These are phyloP conservation scores for Sphinx pinastri DNA, from an alignment of 2,888 invertebrate genomes.

Conservation along the genomic window DNA sequence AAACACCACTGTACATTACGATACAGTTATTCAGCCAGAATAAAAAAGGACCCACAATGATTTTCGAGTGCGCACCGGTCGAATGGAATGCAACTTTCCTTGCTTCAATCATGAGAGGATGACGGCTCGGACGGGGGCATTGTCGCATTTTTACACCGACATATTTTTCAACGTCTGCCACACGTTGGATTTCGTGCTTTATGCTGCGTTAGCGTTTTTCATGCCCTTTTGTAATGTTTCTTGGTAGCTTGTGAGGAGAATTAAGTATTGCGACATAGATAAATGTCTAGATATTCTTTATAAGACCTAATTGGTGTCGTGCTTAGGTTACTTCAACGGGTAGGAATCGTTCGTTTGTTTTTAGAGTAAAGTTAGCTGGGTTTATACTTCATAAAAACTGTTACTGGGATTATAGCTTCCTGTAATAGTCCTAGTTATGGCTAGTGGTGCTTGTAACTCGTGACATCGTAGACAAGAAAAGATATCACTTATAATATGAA, in stretches of 20 bases:
- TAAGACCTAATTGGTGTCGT: background rate
- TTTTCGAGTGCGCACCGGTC: conserved; percentile 30
- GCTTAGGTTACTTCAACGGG: background rate
- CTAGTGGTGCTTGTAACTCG: too few relatives aligned
- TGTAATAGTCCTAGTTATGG: too few relatives aligned
- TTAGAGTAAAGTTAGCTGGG: background rate
- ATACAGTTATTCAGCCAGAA: background rate
- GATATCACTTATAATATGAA: too few relatives aligned
- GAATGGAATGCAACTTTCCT: conserved; percentile 65
- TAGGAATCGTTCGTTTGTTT: background rate
- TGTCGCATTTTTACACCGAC: conserved; percentile 57
- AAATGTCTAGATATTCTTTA: conserved; percentile 9
- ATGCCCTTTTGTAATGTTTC: conserved; percentile 15
- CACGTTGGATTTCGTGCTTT: conserved; percentile 25
- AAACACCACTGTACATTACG: too few relatives aligned
- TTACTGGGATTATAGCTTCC: too few relatives aligned
- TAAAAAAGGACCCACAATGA: conserved; percentile 22
- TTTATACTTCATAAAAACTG: too few relatives aligned
- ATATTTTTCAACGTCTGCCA: conserved; percentile 29
- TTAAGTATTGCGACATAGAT: conserved; percentile 1
- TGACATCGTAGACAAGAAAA: too few relatives aligned
- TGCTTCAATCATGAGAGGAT: conserved; percentile 68
- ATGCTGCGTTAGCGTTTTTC: conserved; percentile 3
- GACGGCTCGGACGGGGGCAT: conserved; percentile 55
- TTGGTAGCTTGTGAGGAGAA: conserved; percentile 8